Evolutionary conservation across 2,797 vertebrate species (phyloP).

Genomic region (Alca torda): DNA sequence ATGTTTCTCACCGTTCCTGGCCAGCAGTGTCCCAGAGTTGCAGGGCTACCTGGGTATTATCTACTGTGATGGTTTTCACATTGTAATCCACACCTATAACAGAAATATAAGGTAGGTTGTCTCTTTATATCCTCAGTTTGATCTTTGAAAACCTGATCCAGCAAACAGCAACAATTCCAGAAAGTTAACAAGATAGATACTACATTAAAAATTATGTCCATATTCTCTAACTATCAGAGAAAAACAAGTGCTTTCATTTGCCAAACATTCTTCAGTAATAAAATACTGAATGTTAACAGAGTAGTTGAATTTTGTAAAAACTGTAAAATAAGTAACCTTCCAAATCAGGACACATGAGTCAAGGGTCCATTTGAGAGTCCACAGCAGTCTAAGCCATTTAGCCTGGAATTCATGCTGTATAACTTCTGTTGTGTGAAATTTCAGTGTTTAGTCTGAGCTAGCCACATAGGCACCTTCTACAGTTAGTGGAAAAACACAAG

Average conservation of each 20-base stretch:
- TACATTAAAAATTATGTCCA: background rate
- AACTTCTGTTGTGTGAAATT: background rate
- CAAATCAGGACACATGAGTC: background rate
- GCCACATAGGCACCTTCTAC: background rate
- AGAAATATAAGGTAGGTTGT: background rate
- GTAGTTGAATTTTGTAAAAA: background rate
- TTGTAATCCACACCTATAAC: slow-evolving; percentile 90
- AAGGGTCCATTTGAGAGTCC: background rate
- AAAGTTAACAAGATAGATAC: background rate
- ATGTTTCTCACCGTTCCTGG: slow-evolving; percentile 85
- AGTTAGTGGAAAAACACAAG: background rate
- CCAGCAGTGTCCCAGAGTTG: slow-evolving; percentile 97
- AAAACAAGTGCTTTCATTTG: background rate
- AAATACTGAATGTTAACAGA: background rate
- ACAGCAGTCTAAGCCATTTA: background rate
- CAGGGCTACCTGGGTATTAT: slow-evolving; percentile 83
- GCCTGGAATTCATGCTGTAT: background rate
- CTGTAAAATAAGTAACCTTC: background rate
- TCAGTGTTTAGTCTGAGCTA: background rate
- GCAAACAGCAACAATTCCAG: background rate
- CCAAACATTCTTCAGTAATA: background rate
- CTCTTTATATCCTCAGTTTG: background rate
- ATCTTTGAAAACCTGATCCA: background rate
- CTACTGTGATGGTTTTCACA: slow-evolving; percentile 88
- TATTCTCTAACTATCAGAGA: background rate